These are phyloP conservation scores for Austrofundulus limnaeus DNA, from an alignment of 2,113 vertebrate species.

Conservation along the genomic window DNA sequence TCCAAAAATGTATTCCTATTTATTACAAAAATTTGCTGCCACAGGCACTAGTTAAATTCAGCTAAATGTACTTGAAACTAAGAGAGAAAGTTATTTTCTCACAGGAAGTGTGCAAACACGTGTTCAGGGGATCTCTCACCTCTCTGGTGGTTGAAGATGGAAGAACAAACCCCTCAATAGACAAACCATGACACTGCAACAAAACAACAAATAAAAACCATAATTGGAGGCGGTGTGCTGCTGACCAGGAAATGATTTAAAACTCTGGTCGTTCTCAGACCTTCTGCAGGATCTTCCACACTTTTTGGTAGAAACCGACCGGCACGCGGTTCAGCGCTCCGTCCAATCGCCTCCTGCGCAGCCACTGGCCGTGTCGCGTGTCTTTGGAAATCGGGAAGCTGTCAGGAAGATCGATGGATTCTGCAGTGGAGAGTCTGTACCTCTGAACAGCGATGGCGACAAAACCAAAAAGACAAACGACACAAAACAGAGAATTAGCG, in stretches of 20 bases:
- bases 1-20: no score
- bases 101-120: rapidly evolving
- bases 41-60: no score
- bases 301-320: conserved; percentile 95
- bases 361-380: conserved; percentile 92
- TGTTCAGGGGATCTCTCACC: conserved; percentile 72
- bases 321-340: conserved; percentile 95
- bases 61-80: no score
- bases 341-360: conserved; percentile 90
- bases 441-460: conserved; percentile 43
- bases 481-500: background rate
- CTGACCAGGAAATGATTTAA: no score
- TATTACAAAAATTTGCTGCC: no score
- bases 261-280: conserved; percentile 36
- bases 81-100: background rate
- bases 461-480: background rate
- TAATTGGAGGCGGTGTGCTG: no score
- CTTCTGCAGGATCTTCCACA: conserved; percentile 97
- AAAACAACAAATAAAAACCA: no score
- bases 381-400: conserved; percentile 68
- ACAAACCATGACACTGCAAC: conserved; percentile 92
- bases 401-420: conserved; percentile 66
- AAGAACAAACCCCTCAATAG: conserved; percentile 94
- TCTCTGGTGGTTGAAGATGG: conserved; percentile 95
- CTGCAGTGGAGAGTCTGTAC: conserved; percentile 66